A percentile compares a stretch with the other conserved stretches of the same genome.
These are phyloP conservation scores for Amiota communis DNA, from an alignment of 2,888 invertebrate genomes.

Conservation along the genomic window DNA sequence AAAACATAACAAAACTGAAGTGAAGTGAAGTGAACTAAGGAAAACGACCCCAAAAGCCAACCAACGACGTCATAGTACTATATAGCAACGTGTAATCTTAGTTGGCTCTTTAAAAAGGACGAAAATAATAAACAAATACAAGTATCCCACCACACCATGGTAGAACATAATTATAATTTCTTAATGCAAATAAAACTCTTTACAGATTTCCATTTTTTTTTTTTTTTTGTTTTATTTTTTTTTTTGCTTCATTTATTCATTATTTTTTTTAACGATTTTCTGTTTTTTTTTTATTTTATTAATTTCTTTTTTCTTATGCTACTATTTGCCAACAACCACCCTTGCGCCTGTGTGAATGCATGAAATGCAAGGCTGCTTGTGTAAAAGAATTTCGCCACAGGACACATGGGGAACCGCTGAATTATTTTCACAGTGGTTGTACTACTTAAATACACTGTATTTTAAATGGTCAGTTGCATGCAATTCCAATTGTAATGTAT, in stretches of 20 bases:
- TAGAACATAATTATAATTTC: constrained; percentile 65
- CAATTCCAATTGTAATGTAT: not conserved
- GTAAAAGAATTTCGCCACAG: constrained; percentile 13
- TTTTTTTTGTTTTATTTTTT: not conserved
- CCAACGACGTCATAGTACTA: not conserved
- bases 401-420: constrained; percentile 12
- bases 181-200: constrained; percentile 60
- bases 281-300: too few species aligned
- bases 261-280: too few species aligned
- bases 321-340: too few species aligned
- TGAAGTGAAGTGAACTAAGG: not conserved
- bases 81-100: not conserved
- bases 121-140: too few species aligned
- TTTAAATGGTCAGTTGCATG: constrained; percentile 2
- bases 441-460: not conserved
- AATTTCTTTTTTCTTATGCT: too few species aligned
- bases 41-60: constrained; percentile 5
- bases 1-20: not conserved
- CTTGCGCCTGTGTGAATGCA: not conserved
- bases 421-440: constrained; percentile 9
- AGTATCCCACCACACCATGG: not conserved
- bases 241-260: not conserved
- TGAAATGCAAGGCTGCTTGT: not conserved
- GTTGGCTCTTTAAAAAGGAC: too few species aligned
- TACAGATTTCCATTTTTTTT: not conserved